Evolutionary conservation across 2,797 vertebrate species (phyloP).

Genomic region (Anniella stebbinsi): DNA sequence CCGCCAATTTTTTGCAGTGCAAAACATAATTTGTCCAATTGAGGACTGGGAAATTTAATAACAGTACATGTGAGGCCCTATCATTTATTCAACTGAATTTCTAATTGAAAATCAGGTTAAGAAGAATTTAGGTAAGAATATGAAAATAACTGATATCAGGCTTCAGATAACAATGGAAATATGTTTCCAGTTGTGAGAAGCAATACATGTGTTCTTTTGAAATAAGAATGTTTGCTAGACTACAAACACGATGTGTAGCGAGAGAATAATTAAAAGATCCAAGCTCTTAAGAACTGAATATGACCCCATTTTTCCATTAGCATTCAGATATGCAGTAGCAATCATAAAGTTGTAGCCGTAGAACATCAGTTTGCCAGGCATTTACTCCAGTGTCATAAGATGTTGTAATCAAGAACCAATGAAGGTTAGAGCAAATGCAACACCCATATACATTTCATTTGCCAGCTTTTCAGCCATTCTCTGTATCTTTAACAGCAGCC

Average conservation of each 20-base stretch:
- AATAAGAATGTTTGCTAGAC: constrained; percentile 34
- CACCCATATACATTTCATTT: background rate
- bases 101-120: constrained; percentile 44
- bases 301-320: constrained; percentile 31
- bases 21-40: constrained; percentile 48
- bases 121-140: constrained; percentile 16
- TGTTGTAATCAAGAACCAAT: background rate
- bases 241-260: background rate
- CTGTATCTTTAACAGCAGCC: background rate
- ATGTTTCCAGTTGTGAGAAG: constrained; percentile 43
- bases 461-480: constrained; percentile 4
- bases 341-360: background rate
- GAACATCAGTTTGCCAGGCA: background rate
- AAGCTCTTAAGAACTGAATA: background rate
- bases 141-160: constrained; percentile 23
- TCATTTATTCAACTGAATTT: constrained; percentile 24
- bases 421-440: background rate
- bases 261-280: constrained; percentile 23
- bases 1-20: constrained; percentile 37
- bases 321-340: background rate
- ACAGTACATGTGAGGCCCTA: constrained; percentile 31
- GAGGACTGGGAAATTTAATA: constrained; percentile 39
- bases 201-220: constrained; percentile 8
- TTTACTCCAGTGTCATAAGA: accelerated
- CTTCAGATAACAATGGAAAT: background rate